phyloP scores from a whole-genome alignment of 2,797 vertebrate species.

The Sebastes oblongus region DNA sequence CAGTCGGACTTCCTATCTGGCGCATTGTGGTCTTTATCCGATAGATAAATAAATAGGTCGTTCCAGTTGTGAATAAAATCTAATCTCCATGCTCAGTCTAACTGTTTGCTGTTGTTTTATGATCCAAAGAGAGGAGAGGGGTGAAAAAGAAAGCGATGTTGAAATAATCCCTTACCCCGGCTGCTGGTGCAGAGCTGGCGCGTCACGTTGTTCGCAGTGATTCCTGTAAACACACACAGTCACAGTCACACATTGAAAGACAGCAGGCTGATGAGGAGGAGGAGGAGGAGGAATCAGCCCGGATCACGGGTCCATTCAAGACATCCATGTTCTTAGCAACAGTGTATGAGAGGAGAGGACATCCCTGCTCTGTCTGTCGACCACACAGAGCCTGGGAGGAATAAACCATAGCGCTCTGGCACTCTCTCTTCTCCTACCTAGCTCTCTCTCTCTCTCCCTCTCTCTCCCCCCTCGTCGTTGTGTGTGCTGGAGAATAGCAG shows the following conservation, averaged over 20 bases:
- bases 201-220: conserved; percentile 78
- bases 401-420: conserved; percentile 31
- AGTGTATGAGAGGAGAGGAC: conserved; percentile 58
- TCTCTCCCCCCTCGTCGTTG: neutral
- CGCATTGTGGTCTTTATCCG: neutral
- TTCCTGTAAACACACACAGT: conserved; percentile 72
- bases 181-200: conserved; percentile 83
- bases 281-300: conserved; percentile 54
- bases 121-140: neutral
- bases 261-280: conserved; percentile 54
- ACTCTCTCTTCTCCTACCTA: neutral
- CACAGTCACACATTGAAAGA: conserved; percentile 12
- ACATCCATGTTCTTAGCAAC: conserved; percentile 73
- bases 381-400: conserved; percentile 66
- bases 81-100: neutral
- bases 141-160: conserved; percentile 16
- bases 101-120: conserved; percentile 26
- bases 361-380: conserved; percentile 43
- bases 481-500: conserved; percentile 3
- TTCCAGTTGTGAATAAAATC: neutral
- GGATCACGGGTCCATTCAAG: conserved; percentile 62
- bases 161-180: conserved; percentile 77
- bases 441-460: neutral
- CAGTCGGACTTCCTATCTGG: conserved; percentile 19
- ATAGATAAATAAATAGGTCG: neutral